Conservation (phyloP, 1,140 invertebrate genomes). For the Scaptomyza graminum region DNA sequence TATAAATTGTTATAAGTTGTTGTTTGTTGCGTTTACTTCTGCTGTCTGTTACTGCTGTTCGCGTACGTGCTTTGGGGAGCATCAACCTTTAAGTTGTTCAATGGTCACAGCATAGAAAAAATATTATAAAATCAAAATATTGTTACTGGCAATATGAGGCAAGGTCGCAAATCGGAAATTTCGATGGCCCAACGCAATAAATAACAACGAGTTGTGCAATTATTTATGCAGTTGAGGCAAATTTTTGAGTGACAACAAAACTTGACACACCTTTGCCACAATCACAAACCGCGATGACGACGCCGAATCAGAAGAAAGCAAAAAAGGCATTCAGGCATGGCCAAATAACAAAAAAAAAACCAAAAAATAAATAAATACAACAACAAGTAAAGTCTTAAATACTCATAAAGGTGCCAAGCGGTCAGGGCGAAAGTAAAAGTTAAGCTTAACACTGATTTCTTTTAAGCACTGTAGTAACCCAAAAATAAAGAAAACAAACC, state of each 20-base stretch:
- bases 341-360: slow-evolving; percentile 19
- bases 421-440: slow-evolving; percentile 76
- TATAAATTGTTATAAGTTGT: slow-evolving; percentile 37
- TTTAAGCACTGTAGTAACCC: slow-evolving; percentile 53
- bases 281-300: slow-evolving; percentile 28
- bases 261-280: slow-evolving; percentile 21
- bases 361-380: no score
- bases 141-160: slow-evolving; percentile 44
- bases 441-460: slow-evolving; percentile 57
- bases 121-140: slow-evolving; percentile 34
- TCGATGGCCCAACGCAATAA: slow-evolving; percentile 14
- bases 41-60: not conserved
- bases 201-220: slow-evolving; percentile 55
- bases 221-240: slow-evolving; percentile 51
- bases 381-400: not conserved
- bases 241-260: slow-evolving; percentile 58
- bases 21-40: not conserved
- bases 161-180: slow-evolving; percentile 52
- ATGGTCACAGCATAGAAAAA: slow-evolving; percentile 20
- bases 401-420: slow-evolving; percentile 44
- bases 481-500: slow-evolving; percentile 45
- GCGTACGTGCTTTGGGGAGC: slow-evolving; percentile 34
- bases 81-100: slow-evolving; percentile 37
- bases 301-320: slow-evolving; percentile 63
- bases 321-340: slow-evolving; percentile 43